phyloP scores from a whole-genome alignment of 2,797 vertebrate genomes.

The Macrochelys suwanniensis region DNA sequence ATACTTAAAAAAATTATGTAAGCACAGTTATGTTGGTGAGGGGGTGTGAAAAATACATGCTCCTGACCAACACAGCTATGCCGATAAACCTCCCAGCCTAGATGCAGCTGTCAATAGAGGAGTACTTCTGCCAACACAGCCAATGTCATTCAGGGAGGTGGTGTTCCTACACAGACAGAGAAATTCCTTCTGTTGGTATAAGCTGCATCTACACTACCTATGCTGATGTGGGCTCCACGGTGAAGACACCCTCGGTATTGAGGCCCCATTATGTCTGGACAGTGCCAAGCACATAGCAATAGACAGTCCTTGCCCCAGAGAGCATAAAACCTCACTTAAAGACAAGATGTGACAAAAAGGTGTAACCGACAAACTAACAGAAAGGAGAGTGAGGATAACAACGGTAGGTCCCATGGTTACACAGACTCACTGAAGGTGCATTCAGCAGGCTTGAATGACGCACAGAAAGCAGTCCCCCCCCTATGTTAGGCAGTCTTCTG shows the following conservation, averaged over 20 bases:
- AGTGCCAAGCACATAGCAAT: too few species aligned
- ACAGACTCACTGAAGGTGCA: fast-evolving
- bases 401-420: fast-evolving
- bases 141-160: neutral
- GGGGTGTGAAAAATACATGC: neutral
- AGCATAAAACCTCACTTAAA: too few species aligned
- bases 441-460: neutral
- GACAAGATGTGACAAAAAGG: neutral
- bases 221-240: neutral
- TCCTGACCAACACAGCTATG: neutral
- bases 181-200: neutral
- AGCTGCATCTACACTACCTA: neutral
- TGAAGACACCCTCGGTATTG: neutral
- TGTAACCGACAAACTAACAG: neutral
- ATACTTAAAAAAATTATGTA: neutral
- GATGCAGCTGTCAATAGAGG: neutral
- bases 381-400: neutral
- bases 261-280: neutral
- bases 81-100: neutral
- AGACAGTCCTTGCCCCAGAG: too few species aligned
- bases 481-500: neutral
- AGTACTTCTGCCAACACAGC: neutral
- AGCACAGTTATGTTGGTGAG: neutral
- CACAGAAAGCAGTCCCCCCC: neutral
- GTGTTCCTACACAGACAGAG: neutral